phyloP scores from a whole-genome alignment of 2,888 invertebrate species.

The Tetranychus truncatus region DNA sequence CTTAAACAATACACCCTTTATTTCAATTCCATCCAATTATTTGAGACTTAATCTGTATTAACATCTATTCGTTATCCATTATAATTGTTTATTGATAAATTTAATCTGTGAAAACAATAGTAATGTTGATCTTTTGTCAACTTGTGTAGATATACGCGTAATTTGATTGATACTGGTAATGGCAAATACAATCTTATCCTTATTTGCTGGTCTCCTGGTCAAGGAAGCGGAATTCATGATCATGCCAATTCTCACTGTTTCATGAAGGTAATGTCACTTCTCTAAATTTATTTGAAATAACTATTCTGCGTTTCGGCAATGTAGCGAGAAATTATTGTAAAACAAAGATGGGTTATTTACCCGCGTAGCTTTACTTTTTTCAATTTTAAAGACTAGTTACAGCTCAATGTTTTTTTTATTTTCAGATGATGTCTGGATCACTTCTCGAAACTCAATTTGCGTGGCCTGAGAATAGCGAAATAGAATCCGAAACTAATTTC shows the following conservation, averaged over 20 bases:
- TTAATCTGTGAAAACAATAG: no score
- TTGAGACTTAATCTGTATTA: no score
- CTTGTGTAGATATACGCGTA: slow-evolving; percentile 66
- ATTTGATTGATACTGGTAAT: slow-evolving; percentile 85
- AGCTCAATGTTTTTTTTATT: neutral
- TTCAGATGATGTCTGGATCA: slow-evolving; percentile 51
- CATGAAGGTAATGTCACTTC: slow-evolving; percentile 49
- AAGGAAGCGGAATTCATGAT: slow-evolving; percentile 85
- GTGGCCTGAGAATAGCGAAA: slow-evolving; percentile 45
- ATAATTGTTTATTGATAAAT: no score
- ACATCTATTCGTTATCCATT: no score
- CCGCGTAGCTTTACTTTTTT: no score
- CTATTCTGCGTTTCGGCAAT: no score
- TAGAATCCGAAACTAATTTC: slow-evolving; percentile 9
- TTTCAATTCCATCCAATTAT: neutral
- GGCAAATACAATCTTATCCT: slow-evolving; percentile 93
- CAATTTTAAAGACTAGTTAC: neutral
- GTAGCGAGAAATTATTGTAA: no score
- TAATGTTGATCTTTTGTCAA: neutral
- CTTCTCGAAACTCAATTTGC: slow-evolving; percentile 62
- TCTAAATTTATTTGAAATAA: no score
- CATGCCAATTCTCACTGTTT: slow-evolving; percentile 92
- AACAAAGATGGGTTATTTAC: no score
- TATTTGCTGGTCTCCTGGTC: slow-evolving; percentile 93
- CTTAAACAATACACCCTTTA: no score